Conservation (phyloP, 2,113 vertebrate genomes). For the Pitta sordida region DNA sequence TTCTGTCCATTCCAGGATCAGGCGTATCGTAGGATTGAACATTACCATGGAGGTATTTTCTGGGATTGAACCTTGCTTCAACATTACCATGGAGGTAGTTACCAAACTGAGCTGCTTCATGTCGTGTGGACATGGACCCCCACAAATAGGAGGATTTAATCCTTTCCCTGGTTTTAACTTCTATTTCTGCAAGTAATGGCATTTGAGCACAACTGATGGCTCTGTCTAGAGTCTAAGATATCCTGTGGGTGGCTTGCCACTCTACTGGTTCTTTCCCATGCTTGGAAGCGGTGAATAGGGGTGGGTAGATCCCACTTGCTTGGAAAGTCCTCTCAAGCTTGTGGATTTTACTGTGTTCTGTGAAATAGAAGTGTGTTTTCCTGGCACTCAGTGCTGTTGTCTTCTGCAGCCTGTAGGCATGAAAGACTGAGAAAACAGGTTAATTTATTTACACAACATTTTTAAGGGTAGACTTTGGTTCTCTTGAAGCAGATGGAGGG, state of each 20-base stretch:
- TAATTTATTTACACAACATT: neutral
- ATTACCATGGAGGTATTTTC: neutral
- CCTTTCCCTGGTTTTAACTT: neutral
- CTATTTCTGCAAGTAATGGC: neutral
- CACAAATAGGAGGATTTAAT: neutral
- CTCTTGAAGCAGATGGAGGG: neutral
- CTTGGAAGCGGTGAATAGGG: neutral
- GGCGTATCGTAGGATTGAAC: accelerated
- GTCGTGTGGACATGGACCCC: neutral
- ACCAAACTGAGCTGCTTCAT: neutral
- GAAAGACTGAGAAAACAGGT: neutral
- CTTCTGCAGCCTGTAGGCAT: neutral
- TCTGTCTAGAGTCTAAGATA: neutral
- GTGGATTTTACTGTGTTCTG: neutral
- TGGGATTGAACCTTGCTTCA: neutral
- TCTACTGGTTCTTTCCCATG: neutral
- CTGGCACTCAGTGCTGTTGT: neutral
- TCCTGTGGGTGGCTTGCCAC: neutral
- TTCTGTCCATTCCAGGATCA: neutral
- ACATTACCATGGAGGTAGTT: neutral
- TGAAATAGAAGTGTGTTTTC: neutral
- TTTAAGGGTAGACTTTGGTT: neutral
- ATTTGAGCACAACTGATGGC: neutral
- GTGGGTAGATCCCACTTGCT: neutral
- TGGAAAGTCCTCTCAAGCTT: neutral